These are phyloP conservation scores for Andrena cerasifolii DNA, from an alignment of 1,140 invertebrate species.

Conservation along the genomic window DNA sequence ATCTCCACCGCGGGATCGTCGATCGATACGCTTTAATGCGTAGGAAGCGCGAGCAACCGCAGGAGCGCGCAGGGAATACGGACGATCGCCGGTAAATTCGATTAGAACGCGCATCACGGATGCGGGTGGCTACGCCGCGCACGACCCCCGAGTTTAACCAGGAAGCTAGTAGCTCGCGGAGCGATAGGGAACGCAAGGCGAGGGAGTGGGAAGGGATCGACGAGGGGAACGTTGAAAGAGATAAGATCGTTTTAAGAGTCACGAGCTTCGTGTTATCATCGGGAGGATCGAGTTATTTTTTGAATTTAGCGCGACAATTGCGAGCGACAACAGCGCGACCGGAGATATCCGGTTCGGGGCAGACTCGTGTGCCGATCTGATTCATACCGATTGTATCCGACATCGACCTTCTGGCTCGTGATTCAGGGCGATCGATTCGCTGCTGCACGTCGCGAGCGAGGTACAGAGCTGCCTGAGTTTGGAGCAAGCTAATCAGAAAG, in stretches of 20 bases:
- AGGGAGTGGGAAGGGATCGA: background rate
- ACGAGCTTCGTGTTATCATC: background rate
- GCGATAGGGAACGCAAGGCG: background rate
- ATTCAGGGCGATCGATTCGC: slow-evolving; percentile 9
- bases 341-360: slow-evolving; percentile 65
- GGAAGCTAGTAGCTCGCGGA: too few species aligned
- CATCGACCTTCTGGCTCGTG: slow-evolving; percentile 6
- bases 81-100: background rate
- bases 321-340: slow-evolving; percentile 27
- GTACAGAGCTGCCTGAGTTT: background rate
- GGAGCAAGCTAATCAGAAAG: too few species aligned
- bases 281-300: background rate
- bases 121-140: background rate
- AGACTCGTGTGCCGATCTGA: slow-evolving; percentile 51
- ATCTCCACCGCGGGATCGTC: background rate
- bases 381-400: slow-evolving; percentile 61
- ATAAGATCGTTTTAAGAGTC: background rate
- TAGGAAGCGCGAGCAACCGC: too few species aligned
- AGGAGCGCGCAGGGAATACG: too few species aligned
- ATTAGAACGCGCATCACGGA: background rate
- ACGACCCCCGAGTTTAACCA: background rate
- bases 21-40: too few species aligned
- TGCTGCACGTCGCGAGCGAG: slow-evolving; percentile 1
- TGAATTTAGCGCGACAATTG: slow-evolving; percentile 25
- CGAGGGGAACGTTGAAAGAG: background rate